A percentile compares a stretch with the other conserved stretches of the same genome.
phyloP scores from a whole-genome alignment of 2,888 invertebrate species.

The Nudaria mundana region DNA sequence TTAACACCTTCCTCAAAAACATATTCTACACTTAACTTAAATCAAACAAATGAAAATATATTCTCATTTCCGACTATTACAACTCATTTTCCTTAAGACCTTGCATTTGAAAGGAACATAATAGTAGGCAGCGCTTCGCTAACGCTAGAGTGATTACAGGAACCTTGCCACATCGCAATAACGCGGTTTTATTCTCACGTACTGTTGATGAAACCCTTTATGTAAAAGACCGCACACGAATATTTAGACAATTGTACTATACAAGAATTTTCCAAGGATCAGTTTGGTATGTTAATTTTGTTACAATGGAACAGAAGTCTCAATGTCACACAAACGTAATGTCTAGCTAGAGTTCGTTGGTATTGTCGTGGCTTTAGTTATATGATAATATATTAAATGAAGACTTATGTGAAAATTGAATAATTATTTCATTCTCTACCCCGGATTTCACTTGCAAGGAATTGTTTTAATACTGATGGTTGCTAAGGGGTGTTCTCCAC shows the following conservation, averaged over 20 bases:
- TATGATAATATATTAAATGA: no score
- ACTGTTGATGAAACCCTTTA: constrained; percentile 50
- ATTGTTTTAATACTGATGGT: no score
- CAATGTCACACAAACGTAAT: no score
- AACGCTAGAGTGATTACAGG: constrained; percentile 22
- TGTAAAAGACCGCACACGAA: constrained; percentile 18
- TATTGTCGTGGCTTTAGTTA: no score
- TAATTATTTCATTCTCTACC: no score
- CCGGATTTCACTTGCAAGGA: no score
- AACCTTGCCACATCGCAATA: constrained; percentile 43
- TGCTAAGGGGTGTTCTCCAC: no score
- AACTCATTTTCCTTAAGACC: constrained; percentile 12
- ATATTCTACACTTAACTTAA: no score
- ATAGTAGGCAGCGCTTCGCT: constrained; percentile 21
- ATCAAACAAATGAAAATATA: neutral
- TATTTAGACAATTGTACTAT: constrained; percentile 28
- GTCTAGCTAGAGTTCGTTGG: no score
- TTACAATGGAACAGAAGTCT: constrained; percentile 4
- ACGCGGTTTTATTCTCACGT: constrained; percentile 47
- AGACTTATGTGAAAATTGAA: no score
- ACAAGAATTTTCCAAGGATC: constrained; percentile 17
- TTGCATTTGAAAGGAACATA: constrained; percentile 23
- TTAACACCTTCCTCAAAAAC: no score
- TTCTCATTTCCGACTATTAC: constrained; percentile 1
- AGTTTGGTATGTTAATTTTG: constrained; percentile 2